A percentile compares a stretch with the other conserved stretches of the same genome.
These are phyloP conservation scores for Centropus unirufus DNA, from an alignment of 2,113 vertebrate genomes.

Conservation along the genomic window DNA sequence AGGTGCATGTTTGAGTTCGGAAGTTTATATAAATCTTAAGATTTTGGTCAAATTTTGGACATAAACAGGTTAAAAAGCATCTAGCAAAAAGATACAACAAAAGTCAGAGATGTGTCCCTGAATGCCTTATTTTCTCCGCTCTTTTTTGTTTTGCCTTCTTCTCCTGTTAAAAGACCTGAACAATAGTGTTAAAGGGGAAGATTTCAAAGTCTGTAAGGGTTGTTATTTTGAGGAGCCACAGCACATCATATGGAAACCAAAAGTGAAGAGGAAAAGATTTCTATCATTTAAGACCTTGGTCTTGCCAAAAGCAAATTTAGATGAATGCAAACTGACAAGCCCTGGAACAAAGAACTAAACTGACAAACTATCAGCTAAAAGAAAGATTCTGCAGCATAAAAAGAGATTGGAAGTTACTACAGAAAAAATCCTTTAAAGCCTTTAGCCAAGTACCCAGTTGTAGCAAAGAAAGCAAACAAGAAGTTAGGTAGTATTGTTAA, in stretches of 20 bases:
- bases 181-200: background rate
- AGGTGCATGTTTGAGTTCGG: background rate
- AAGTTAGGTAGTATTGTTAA: background rate
- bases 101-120: background rate
- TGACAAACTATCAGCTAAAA: conserved; percentile 11
- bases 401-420: conserved; percentile 26
- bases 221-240: conserved; percentile 15
- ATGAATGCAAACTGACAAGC: conserved; percentile 42
- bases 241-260: background rate
- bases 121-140: background rate
- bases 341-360: conserved; percentile 21
- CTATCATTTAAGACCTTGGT: background rate
- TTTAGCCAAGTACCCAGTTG: conserved; percentile 1
- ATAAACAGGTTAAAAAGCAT: background rate
- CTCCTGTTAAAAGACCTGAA: background rate
- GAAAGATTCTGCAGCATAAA: conserved; percentile 30
- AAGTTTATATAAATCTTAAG: background rate
- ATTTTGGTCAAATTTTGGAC: background rate
- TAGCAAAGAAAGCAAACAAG: conserved; percentile 39
- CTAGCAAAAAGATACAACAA: background rate
- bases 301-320: conserved; percentile 57
- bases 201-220: conserved; percentile 5
- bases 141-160: background rate
- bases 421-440: conserved; percentile 43
- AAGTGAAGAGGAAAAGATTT: conserved; percentile 41